Base-by-base conservation (phyloP, 2,797 vertebrate species). In the Melopsittacus undulatus region DNA sequence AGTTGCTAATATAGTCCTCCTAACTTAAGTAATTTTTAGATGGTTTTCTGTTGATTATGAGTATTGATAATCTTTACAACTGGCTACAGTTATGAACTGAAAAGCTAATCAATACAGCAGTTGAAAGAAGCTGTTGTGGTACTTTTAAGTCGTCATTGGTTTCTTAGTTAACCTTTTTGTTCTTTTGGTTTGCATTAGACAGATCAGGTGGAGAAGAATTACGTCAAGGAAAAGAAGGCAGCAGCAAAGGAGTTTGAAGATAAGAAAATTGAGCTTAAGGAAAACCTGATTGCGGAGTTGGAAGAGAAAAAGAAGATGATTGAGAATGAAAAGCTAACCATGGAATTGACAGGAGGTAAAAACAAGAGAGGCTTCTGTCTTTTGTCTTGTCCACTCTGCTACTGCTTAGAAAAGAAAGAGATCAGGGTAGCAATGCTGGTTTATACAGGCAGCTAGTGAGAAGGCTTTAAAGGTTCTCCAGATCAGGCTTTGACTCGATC, bases 261-360 rank as follows among this genome's bases (percentile, higher is more conserved):
- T 96, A 99, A 99, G 98, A 99, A 99, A 97, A 99, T 99, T 52
- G 99, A 99, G 80, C 98, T 99, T 80, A 99, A 99, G 96, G 99
- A 99, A 97, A 99, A 99, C 90, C 92, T 99, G 89, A 99, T 99
- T 69, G 99, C 99, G 0, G 99, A 99, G 94, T 96, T 99, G 90
- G 99, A 99, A 96, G 99, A 99, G 97, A 99, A 99, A 91, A 99
- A 99, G 96, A 99, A 99, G 97, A 99, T 99, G 99, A 99, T 99
- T 6, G 99, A 99, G 97, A 99, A 99, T 22, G 99, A 99, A 91
- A 99, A 99, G 95, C 96, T 99, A 91, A 99, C 99, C n/a, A 99
- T 99, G 99, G 99, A 99, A 96, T 98, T 99, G 96, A 99, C 99
- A 4, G 99, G 99, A 96, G 99, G 99, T 99, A 98, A 85, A 73